phyloP scores from a whole-genome alignment of 2,797 vertebrate genomes.

The Poeciliopsis paucimaculata region DNA sequence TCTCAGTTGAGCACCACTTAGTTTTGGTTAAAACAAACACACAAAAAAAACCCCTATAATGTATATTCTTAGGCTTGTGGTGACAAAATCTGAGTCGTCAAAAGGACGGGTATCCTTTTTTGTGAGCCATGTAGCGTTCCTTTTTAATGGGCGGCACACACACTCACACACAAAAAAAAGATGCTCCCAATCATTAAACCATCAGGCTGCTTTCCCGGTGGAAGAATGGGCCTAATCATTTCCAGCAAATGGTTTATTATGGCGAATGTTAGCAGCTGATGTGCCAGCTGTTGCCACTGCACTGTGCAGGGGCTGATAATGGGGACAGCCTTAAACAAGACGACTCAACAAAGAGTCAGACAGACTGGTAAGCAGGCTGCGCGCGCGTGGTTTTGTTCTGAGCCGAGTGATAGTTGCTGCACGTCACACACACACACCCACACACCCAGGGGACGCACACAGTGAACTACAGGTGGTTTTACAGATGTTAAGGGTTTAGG shows the following conservation, averaged over 20 bases:
- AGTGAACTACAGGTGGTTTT: slow-evolving; percentile 34
- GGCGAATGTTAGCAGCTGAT: slow-evolving; percentile 62
- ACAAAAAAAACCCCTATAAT: background rate
- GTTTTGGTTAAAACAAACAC: background rate
- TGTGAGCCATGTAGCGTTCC: slow-evolving; percentile 40
- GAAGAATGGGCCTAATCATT: slow-evolving; percentile 58
- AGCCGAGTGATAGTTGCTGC: slow-evolving; percentile 27
- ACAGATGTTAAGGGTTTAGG: slow-evolving; percentile 54
- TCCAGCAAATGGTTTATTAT: slow-evolving; percentile 43
- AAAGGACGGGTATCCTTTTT: background rate
- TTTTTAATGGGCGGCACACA: slow-evolving; percentile 31
- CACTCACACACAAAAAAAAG: slow-evolving; percentile 38
- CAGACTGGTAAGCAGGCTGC: slow-evolving; percentile 48
- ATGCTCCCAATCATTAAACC: slow-evolving; percentile 62
- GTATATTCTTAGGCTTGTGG: background rate
- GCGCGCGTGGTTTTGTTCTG: slow-evolving; percentile 22
- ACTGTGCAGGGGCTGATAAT: slow-evolving; percentile 55
- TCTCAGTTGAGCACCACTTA: background rate
- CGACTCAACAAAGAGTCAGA: slow-evolving; percentile 36
- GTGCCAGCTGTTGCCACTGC: slow-evolving; percentile 65
- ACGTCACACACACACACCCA: background rate
- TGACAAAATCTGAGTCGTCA: background rate
- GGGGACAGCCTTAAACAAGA: slow-evolving; percentile 55
- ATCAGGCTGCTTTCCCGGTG: slow-evolving; percentile 56
- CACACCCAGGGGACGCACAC: slow-evolving; percentile 9